A percentile compares a stretch with the other conserved stretches of the same genome.
Conservation (phyloP, 2,888 invertebrate species). For the Drosophila anomalipes region DNA sequence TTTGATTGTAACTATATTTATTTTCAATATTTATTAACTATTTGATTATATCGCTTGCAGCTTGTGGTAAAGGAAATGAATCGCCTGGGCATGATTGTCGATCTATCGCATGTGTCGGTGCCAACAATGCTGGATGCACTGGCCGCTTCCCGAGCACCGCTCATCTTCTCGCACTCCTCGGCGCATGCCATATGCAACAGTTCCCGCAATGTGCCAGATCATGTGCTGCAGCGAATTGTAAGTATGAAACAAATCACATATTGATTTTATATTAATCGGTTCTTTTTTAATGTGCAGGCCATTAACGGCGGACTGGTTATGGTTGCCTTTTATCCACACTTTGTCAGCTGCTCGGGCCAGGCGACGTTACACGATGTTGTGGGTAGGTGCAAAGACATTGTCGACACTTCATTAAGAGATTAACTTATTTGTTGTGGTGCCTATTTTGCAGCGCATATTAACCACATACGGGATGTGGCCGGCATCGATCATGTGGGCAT, state of each 20-base stretch:
- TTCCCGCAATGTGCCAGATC: conserved; percentile 92
- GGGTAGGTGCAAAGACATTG: conserved; percentile 85
- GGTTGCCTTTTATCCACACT: conserved; percentile 88
- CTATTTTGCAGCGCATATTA: conserved; percentile 91
- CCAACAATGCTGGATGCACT: conserved; percentile 93
- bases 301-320: conserved; percentile 88
- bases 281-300: conserved; percentile 85
- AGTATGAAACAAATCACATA: conserved; percentile 48
- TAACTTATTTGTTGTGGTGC: conserved; percentile 7
- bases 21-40: neutral
- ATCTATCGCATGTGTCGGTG: conserved; percentile 92
- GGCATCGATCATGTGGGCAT: conserved; percentile 95
- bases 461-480: conserved; percentile 93
- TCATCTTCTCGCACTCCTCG: conserved; percentile 94
- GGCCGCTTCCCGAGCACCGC: conserved; percentile 91
- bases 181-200: conserved; percentile 93
- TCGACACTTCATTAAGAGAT: neutral
- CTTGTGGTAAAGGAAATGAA: conserved; percentile 94
- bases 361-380: conserved; percentile 88
- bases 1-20: neutral
- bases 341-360: conserved; percentile 87
- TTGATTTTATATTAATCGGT: conserved; percentile 39
- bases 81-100: conserved; percentile 94
- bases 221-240: conserved; percentile 89
- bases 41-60: conserved; percentile 82